A percentile compares a stretch with the other conserved stretches of the same genome.
These are phyloP conservation scores for Psilopsiagon aymara DNA, from an alignment of 2,113 vertebrate species.

Conservation along the genomic window DNA sequence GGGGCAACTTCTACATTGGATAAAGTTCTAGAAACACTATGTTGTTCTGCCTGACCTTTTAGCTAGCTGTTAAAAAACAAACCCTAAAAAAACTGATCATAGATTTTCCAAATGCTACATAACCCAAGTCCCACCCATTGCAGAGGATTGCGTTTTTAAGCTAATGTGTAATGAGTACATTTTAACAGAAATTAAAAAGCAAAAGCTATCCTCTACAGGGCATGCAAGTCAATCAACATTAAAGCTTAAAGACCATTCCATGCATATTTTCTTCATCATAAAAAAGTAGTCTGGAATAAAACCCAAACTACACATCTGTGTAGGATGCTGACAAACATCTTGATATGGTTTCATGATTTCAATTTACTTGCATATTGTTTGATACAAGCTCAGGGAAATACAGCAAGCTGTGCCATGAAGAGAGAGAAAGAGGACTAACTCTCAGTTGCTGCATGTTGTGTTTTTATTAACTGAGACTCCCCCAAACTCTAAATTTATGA, in stretches of 20 bases:
- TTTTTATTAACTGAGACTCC: constrained; percentile 43
- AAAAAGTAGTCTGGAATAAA: constrained; percentile 28
- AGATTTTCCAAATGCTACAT: not conserved
- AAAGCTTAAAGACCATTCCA: constrained; percentile 3
- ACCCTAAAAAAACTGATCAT: not conserved
- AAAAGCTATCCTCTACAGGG: not conserved
- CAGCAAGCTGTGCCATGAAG: constrained; percentile 3
- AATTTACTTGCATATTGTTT: constrained; percentile 59
- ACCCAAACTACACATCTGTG: constrained; percentile 48
- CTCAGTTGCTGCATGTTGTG: not conserved
- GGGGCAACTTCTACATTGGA: not conserved
- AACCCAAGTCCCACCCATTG: not conserved
- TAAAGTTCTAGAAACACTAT: not conserved
- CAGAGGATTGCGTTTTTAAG: not conserved
- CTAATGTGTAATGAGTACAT: not conserved
- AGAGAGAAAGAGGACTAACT: not conserved
- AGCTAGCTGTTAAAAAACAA: not conserved
- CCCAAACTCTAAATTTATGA: constrained; percentile 32
- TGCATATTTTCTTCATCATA: not conserved
- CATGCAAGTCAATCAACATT: not conserved
- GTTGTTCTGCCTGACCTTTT: not conserved
- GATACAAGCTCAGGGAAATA: constrained; percentile 25
- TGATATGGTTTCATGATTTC: constrained; percentile 17
- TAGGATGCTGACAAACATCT: constrained; percentile 27
- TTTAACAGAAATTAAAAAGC: constrained; percentile 2